These are phyloP conservation scores for Hirtodrosophila trivittata DNA, from an alignment of 2,888 invertebrate genomes.

Conservation along the genomic window DNA sequence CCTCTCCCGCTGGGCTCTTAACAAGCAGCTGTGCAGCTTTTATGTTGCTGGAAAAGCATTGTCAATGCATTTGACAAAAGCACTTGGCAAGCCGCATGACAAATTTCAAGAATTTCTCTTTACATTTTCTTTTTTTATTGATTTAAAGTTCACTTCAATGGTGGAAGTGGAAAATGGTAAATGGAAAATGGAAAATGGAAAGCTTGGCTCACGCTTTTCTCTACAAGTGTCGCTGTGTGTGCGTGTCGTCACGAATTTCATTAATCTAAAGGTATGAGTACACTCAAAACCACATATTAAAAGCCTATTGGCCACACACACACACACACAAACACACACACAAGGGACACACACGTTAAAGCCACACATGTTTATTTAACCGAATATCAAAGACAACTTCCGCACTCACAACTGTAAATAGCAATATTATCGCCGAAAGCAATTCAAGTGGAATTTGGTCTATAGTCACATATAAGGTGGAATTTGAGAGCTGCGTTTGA, in stretches of 20 bases:
- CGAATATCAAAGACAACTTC: slow-evolving; percentile 49
- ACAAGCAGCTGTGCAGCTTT: slow-evolving; percentile 47
- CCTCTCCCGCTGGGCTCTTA: slow-evolving; percentile 30
- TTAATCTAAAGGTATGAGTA: slow-evolving; percentile 57
- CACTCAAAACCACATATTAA: slow-evolving; percentile 23
- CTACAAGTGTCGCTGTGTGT: slow-evolving; percentile 36
- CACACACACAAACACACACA: slow-evolving; percentile 14
- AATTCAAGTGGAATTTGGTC: slow-evolving; percentile 39
- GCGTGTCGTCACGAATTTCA: slow-evolving; percentile 62
- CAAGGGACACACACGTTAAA: slow-evolving; percentile 33
- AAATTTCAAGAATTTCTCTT: slow-evolving; percentile 59
- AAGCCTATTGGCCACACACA: too few species aligned
- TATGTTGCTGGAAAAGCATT: slow-evolving; percentile 58
- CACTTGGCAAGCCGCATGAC: slow-evolving; percentile 60
- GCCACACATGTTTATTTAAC: slow-evolving; percentile 50
- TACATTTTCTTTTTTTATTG: slow-evolving; percentile 53
- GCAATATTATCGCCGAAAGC: slow-evolving; percentile 27
- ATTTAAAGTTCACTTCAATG: slow-evolving; percentile 70
- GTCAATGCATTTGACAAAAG: slow-evolving; percentile 76
- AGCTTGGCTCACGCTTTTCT: slow-evolving; percentile 37
- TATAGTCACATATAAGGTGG: slow-evolving; percentile 2
- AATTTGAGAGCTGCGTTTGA: too few species aligned
- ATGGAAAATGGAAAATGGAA: too few species aligned
- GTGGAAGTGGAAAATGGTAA: slow-evolving; percentile 41
- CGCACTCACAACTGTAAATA: slow-evolving; percentile 25